Percentiles rank a stretch among this genome's conserved stretches.
These are phyloP conservation scores for Chymomyza fuscimana DNA, from an alignment of 2,888 invertebrate species.

Conservation along the genomic window DNA sequence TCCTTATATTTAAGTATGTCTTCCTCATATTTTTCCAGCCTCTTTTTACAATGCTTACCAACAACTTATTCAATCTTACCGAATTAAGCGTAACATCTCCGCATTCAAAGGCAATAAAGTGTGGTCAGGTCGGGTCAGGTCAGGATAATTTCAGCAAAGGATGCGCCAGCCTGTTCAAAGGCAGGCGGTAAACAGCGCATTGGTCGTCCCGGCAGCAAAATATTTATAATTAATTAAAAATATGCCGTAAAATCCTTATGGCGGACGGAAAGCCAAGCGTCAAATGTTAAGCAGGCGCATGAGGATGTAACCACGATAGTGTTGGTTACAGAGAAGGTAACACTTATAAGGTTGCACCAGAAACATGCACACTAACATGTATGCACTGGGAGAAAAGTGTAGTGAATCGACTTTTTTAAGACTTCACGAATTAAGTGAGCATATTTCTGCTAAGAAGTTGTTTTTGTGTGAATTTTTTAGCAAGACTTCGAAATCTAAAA, in stretches of 20 bases:
- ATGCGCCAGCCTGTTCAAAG: neutral
- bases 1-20: neutral
- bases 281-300: slow-evolving; percentile 33
- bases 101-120: neutral
- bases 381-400: neutral
- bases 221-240: slow-evolving; percentile 69
- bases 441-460: too few relatives aligned
- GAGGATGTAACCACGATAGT: slow-evolving; percentile 27
- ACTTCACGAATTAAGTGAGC: too few relatives aligned
- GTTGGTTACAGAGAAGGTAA: neutral
- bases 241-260: slow-evolving; percentile 43
- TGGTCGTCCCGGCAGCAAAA: slow-evolving; percentile 23
- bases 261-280: slow-evolving; percentile 34
- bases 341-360: neutral
- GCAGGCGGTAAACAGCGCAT: neutral
- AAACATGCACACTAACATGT: neutral
- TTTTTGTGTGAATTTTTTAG: too few relatives aligned
- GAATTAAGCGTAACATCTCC: neutral
- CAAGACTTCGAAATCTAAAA: too few relatives aligned
- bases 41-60: neutral
- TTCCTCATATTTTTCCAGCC: neutral
- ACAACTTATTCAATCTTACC: neutral
- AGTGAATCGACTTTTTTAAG: neutral
- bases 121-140: slow-evolving; percentile 3
- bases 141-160: neutral